A percentile compares a stretch with the other conserved stretches of the same genome.
phyloP scores from a whole-genome alignment of 2,113 vertebrate species.

The Potamarius usumacintae region DNA sequence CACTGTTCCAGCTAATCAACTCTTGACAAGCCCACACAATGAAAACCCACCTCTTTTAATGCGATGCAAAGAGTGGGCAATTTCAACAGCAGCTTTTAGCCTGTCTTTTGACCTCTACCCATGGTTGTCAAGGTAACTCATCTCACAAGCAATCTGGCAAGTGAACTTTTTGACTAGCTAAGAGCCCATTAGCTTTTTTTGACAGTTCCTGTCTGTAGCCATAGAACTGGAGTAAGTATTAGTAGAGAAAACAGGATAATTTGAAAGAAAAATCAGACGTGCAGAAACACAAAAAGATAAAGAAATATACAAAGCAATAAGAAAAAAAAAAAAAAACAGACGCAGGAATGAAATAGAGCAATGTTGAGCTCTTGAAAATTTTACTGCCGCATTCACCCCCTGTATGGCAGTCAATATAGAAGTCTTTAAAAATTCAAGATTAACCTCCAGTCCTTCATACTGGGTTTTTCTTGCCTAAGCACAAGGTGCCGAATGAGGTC shows the following conservation, averaged over 20 bases:
- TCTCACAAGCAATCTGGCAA: constrained; percentile 67
- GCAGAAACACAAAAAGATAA: neutral
- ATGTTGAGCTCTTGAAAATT: constrained; percentile 35
- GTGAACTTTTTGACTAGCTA: constrained; percentile 55
- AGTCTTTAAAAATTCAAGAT: constrained; percentile 41
- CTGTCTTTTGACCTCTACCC: constrained; percentile 61
- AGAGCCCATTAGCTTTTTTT: constrained; percentile 57
- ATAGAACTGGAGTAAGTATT: constrained; percentile 31
- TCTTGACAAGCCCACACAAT: constrained; percentile 64
- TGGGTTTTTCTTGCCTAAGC: neutral
- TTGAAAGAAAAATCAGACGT: constrained; percentile 1
- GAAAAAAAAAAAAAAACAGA: neutral
- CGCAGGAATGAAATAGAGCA: neutral
- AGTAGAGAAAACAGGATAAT: neutral
- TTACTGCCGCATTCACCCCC: constrained; percentile 15
- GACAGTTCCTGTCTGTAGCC: constrained; percentile 22
- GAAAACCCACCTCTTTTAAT: constrained; percentile 67
- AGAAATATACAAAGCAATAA: neutral
- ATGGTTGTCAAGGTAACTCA: constrained; percentile 71
- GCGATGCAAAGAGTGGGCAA: constrained; percentile 67
- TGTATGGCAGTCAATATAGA: constrained; percentile 14
- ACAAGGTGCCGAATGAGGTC: neutral
- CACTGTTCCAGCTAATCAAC: constrained; percentile 65
- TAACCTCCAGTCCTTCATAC: constrained; percentile 33
- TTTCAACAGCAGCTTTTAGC: constrained; percentile 71